Conservation (phyloP, 2,113 vertebrate genomes). For the Mirounga angustirostris region DNA sequence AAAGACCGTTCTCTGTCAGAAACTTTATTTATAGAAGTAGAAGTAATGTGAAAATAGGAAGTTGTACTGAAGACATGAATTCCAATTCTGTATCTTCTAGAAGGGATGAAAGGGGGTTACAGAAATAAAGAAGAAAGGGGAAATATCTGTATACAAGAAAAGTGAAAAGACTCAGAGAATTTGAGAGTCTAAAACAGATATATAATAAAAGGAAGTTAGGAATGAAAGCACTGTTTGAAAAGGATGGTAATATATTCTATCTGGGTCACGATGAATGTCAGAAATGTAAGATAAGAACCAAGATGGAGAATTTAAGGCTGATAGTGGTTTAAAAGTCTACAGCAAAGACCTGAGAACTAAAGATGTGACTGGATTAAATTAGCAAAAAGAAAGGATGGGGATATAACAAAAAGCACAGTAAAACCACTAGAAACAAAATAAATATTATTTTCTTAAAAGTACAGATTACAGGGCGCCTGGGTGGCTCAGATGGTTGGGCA, state of each 20-base stretch:
- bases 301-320: neutral
- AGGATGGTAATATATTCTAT: neutral
- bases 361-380: neutral
- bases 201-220: neutral
- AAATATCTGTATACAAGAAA: neutral
- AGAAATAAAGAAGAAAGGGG: neutral
- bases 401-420: neutral
- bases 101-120: neutral
- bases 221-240: neutral
- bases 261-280: neutral
- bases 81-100: neutral
- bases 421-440: neutral
- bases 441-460: neutral
- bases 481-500: no score
- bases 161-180: neutral
- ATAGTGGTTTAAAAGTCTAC: neutral
- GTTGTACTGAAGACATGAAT: neutral
- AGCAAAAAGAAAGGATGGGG: neutral
- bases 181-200: neutral
- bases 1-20: neutral
- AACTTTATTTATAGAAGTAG: neutral
- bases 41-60: neutral
- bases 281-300: neutral
- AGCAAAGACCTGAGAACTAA: slow-evolving; percentile 7
- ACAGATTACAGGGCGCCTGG: neutral